Base-by-base conservation (phyloP, 2,113 vertebrate species). In the Rhea americana region DNA sequence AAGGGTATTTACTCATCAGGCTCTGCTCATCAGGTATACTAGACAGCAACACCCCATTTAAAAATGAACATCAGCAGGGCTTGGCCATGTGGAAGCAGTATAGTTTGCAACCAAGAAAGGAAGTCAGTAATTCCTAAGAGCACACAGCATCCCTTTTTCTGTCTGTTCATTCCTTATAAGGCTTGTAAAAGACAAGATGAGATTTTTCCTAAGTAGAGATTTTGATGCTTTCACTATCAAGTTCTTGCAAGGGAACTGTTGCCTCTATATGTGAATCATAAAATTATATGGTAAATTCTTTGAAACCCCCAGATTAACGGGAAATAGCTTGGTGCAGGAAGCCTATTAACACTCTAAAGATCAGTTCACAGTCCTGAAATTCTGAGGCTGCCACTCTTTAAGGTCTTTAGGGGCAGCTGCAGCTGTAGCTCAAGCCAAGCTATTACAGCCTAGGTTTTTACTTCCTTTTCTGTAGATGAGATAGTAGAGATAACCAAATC, bases 391-490 rank as follows among this genome's bases (percentile, higher is more conserved):
- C 6, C 3, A 9, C 65, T 89, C 20, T 79, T 71, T n/a, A 17
- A 37, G 16, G 0, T 37, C 11, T 56, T 39, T 66, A 30, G 5
- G 18, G 11, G 35, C 22, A 39, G 2, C 6, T 47, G 6, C 8
- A 61, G 35, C 9, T 77, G 21, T 8, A 77, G 2, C 12, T 74
- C 47, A 70, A 30, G 8, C 11, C 17, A 77, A 85, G 59, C 1
- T 9, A 41, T 43, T 58, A n/a, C 18, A 50, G 3, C 17, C 20
- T 26, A 70, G 35, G 11, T 55, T 66, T 77, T 79, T 81, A 30
- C 9, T 43, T 71, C 13, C 4, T 41, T 41, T 87, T 47, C 30
- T 55, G 53, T 5, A 21, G 4, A 22, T 53, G 13, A 43, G 15
- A 53, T 16, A 58, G 8, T 9, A 35, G 4, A 85, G n/a, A 48